A percentile compares a stretch with the other conserved stretches of the same genome.
These are phyloP conservation scores for Rhopalosiphum nymphaeae DNA, from an alignment of 2,888 invertebrate species.

Conservation along the genomic window DNA sequence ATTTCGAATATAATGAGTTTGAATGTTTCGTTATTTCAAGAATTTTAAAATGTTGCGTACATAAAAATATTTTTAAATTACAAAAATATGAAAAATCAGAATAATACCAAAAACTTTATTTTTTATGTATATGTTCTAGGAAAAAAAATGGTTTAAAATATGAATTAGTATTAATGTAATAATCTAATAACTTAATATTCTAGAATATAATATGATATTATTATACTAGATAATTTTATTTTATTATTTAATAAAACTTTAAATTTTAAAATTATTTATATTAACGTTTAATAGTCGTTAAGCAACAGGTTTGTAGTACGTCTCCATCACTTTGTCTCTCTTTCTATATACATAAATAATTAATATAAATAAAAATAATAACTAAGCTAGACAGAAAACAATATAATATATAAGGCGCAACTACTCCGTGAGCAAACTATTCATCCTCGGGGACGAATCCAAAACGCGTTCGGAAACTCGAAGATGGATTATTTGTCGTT, in stretches of 20 bases:
- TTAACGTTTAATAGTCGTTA: background rate
- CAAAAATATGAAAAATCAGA: background rate
- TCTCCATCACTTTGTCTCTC: background rate
- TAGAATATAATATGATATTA: background rate
- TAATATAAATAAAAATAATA: background rate
- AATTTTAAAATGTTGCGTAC: background rate
- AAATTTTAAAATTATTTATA: background rate
- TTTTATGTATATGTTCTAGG: background rate
- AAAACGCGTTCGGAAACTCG: background rate
- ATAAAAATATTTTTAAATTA: background rate
- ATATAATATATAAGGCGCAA: constrained; percentile 15
- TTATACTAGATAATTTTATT: background rate
- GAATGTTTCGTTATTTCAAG: background rate
- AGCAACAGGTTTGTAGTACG: background rate
- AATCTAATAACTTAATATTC: background rate
- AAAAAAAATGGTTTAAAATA: background rate
- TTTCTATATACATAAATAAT: background rate
- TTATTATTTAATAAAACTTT: background rate
- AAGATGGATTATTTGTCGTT: constrained; percentile 13
- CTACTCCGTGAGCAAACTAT: background rate
- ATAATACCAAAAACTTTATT: background rate
- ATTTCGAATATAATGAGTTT: background rate
- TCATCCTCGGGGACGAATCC: background rate
- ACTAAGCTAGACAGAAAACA: background rate
- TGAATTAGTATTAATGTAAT: background rate